Conservation (phyloP, 2,888 invertebrate species). For the Ectemnius lituratus region DNA sequence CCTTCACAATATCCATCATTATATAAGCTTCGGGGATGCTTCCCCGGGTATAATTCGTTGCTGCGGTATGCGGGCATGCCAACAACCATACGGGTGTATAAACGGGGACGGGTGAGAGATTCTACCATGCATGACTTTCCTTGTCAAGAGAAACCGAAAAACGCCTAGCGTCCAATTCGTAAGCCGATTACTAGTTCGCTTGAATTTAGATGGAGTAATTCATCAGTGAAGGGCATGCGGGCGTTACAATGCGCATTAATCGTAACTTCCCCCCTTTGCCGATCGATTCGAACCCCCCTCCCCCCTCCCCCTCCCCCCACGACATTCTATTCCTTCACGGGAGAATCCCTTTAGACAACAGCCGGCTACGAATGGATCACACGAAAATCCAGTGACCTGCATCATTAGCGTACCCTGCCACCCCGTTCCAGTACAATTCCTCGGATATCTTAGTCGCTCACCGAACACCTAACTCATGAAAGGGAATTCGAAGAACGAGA, state of each 20-base stretch:
- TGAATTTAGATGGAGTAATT: neutral
- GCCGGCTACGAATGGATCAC: no score
- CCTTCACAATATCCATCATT: constrained; percentile 56
- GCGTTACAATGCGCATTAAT: constrained; percentile 5
- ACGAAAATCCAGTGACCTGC: no score
- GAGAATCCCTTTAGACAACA: no score
- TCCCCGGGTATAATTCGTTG: constrained; percentile 47
- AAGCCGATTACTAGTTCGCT: neutral
- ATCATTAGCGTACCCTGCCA: no score
- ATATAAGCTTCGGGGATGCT: constrained; percentile 38
- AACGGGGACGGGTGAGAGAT: neutral
- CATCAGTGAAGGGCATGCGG: neutral
- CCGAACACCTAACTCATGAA: no score
- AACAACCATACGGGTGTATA: constrained; percentile 35
- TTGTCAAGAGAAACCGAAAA: neutral
- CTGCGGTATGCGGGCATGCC: constrained; percentile 51
- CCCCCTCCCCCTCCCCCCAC: no score
- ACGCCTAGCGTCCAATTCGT: neutral
- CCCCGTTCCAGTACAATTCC: no score
- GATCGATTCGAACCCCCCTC: no score
- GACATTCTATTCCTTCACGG: no score
- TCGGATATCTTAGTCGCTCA: no score
- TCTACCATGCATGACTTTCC: constrained; percentile 7
- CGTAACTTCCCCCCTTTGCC: neutral
- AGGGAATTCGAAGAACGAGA: no score